These are phyloP conservation scores for Rhinatrema bivittatum DNA, from an alignment of 2,797 vertebrate species.

Conservation along the genomic window DNA sequence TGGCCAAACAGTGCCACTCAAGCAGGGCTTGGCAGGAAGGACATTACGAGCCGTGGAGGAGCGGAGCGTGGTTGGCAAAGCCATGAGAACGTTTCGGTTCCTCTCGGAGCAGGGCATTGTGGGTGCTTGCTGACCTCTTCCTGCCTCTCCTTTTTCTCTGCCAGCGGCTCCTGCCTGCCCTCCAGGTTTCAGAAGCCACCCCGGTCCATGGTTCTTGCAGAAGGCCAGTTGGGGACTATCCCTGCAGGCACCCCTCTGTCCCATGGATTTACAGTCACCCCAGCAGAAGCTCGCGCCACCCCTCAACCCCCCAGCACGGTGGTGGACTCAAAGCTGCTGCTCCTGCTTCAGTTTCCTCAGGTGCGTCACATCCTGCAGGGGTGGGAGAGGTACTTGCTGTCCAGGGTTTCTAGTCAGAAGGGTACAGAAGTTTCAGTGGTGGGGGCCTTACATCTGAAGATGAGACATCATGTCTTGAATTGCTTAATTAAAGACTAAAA, in stretches of 20 bases:
- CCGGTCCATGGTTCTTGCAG: constrained; percentile 72
- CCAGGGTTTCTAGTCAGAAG: too few species aligned
- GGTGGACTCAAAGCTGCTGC: constrained; percentile 50
- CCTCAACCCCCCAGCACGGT: constrained; percentile 27
- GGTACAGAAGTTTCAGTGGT: too few species aligned
- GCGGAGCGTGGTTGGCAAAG: too few species aligned
- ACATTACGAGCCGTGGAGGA: rapidly evolving
- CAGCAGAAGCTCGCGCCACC: constrained; percentile 17
- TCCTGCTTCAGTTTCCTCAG: constrained; percentile 63
- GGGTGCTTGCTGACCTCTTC: too few species aligned
- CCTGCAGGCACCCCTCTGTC: constrained; percentile 53
- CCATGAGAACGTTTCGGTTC: too few species aligned
- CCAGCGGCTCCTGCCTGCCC: constrained; percentile 74
- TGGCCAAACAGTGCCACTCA: background rate
- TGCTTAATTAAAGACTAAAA: too few species aligned
- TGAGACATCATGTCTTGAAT: too few species aligned
- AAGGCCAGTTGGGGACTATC: constrained; percentile 65
- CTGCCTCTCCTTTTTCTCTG: background rate
- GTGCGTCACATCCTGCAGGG: constrained; percentile 28
- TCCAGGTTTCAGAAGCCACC: constrained; percentile 86
- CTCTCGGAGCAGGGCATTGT: too few species aligned
- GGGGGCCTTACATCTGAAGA: too few species aligned
- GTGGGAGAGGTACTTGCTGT: too few species aligned
- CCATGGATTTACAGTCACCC: constrained; percentile 29
- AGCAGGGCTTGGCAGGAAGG: rapidly evolving